These are phyloP conservation scores for Desoria tigrina DNA, from an alignment of 2,888 invertebrate species.

Conservation along the genomic window DNA sequence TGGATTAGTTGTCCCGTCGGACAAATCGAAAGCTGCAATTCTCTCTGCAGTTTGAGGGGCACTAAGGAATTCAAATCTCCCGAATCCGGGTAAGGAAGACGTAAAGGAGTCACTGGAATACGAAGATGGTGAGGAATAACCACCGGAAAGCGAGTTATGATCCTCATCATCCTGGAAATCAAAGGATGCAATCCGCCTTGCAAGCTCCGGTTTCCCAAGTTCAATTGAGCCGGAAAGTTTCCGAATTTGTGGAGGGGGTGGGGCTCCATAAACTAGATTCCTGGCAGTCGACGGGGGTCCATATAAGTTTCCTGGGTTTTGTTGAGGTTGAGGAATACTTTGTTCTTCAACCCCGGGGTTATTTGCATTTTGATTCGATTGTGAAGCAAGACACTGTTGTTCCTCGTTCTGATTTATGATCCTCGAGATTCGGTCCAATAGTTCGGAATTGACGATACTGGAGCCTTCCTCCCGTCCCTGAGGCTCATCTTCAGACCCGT, in stretches of 20 bases:
- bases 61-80: not conserved
- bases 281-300: conserved; percentile 22
- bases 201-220: conserved; percentile 27
- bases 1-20: not conserved
- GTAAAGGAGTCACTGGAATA: not conserved
- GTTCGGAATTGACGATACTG: conserved; percentile 33
- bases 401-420: conserved; percentile 39
- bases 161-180: conserved; percentile 31
- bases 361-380: not conserved
- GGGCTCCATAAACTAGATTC: conserved; percentile 11
- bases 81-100: not conserved
- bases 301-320: conserved; percentile 15
- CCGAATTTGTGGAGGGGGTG: conserved; percentile 11
- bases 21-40: conserved; percentile 12
- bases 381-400: too few species aligned
- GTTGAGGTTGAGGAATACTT: not conserved
- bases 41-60: conserved; percentile 9
- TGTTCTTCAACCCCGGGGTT: conserved; percentile 3
- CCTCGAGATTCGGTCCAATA: conserved; percentile 36
- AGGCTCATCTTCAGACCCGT: conserved; percentile 20
- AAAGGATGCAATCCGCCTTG: conserved; percentile 39
- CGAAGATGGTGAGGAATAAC: not conserved
- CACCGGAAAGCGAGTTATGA: not conserved
- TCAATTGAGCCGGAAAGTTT: conserved; percentile 20
- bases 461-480: conserved; percentile 31